Evolutionary conservation across 1,140 invertebrate species (phyloP).

Genomic region (Drosophila auraria): DNA sequence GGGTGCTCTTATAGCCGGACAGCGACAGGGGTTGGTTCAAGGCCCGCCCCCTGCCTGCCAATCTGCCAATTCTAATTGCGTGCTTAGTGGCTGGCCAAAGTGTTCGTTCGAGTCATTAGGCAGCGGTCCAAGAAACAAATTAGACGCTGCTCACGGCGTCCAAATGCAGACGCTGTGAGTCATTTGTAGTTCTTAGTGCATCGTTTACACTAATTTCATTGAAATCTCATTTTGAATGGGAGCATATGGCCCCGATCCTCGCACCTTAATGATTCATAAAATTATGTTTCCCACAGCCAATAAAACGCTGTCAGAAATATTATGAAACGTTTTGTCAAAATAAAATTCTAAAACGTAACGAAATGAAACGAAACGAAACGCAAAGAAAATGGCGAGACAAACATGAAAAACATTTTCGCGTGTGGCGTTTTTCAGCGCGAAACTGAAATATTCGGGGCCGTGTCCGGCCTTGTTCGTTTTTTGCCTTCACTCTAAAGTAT

Average conservation of each 20-base stretch:
- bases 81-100: slow-evolving; percentile 49
- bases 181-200: slow-evolving; percentile 58
- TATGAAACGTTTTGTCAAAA: slow-evolving; percentile 42
- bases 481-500: slow-evolving; percentile 8
- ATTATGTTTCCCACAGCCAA: slow-evolving; percentile 45
- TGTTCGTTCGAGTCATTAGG: slow-evolving; percentile 64
- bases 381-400: slow-evolving; percentile 21
- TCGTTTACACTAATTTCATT: slow-evolving; percentile 40
- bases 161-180: slow-evolving; percentile 53
- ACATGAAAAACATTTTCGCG: slow-evolving; percentile 50
- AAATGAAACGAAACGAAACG: background rate
- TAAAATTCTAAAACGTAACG: slow-evolving; percentile 32
- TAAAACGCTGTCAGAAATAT: slow-evolving; percentile 31
- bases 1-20: background rate
- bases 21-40: slow-evolving; percentile 4
- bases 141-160: slow-evolving; percentile 55
- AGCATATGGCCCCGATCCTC: slow-evolving; percentile 42
- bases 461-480: slow-evolving; percentile 58
- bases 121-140: slow-evolving; percentile 50
- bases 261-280: slow-evolving; percentile 71
- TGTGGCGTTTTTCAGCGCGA: slow-evolving; percentile 41
- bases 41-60: slow-evolving; percentile 43
- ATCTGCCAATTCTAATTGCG: slow-evolving; percentile 60
- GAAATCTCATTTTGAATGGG: slow-evolving; percentile 32
- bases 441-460: slow-evolving; percentile 31